A percentile compares a stretch with the other conserved stretches of the same genome.
phyloP scores from a whole-genome alignment of 2,888 invertebrate species.

The Xanthia togata region DNA sequence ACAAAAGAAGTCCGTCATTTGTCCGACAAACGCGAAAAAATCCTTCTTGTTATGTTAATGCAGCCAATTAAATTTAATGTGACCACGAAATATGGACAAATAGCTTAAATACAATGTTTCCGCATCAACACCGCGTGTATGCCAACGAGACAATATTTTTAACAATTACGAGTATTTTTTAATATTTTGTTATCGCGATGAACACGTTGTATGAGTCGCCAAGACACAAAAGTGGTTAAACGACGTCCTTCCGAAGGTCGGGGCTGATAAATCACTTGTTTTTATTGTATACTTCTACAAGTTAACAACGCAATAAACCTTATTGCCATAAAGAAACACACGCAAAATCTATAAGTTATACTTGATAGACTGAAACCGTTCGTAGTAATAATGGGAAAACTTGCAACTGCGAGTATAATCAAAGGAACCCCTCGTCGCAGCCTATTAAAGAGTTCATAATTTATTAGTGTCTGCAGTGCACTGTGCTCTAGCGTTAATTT shows the following conservation, averaged over 20 bases:
- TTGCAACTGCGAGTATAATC: conserved; percentile 71
- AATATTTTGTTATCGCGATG: conserved; percentile 38
- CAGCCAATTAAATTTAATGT: conserved; percentile 70
- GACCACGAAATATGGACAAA: conserved; percentile 70
- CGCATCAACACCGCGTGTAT: conserved; percentile 56
- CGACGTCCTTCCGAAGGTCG: conserved; percentile 60
- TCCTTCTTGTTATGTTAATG: conserved; percentile 80
- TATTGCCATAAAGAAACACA: conserved; percentile 28
- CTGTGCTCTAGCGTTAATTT: conserved; percentile 71
- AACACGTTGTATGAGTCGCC: conserved; percentile 37
- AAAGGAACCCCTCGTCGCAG: conserved; percentile 61
- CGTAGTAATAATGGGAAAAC: conserved; percentile 72
- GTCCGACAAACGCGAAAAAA: conserved; percentile 77
- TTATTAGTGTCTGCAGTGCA: conserved; percentile 75
- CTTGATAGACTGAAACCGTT: conserved; percentile 25
- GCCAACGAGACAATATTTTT: conserved; percentile 44
- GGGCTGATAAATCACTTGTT: conserved; percentile 57
- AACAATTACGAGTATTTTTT: conserved; percentile 31
- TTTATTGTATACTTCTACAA: conserved; percentile 46
- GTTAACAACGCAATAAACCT: conserved; percentile 45
- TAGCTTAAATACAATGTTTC: conserved; percentile 67
- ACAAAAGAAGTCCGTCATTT: conserved; percentile 80
- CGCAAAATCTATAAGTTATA: conserved; percentile 26
- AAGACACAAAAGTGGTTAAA: conserved; percentile 51
- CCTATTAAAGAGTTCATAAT: conserved; percentile 74